Evolutionary conservation across 2,888 invertebrate species (phyloP), one percentile per base, ranked within the genome.

Genomic region (Trachelus tabidus): DNA sequence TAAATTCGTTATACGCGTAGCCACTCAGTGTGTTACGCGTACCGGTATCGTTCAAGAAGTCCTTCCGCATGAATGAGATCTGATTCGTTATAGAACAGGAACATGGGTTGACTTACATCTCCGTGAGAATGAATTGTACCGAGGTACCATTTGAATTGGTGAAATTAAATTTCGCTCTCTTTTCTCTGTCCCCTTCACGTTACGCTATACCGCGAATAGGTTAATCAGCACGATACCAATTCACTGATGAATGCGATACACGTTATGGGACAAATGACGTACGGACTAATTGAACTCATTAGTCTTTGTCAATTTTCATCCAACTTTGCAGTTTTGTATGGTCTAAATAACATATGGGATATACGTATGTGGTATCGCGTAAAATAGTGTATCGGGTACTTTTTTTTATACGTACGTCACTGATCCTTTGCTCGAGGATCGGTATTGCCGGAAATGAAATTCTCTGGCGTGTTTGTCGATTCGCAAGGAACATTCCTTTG

Each of bases 1-100:
- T 76, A 77, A 77, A 76, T 76, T 77, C 76, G 75, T 68, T 77
- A 75, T 56, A 23, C 56, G 56, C 56, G 23, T 23, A 23, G 56
- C 56, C 56, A 23, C 23, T 23, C 23, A 56, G 56, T 56, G 23
- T 23, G 56, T 56, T 56, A 56, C 56, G 56, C 56, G 56, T 23
- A 56, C 56, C 56, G 56, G 56, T 56, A 23, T 23, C 56, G 23
- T 56, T 56, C 56, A 23, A 56, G 56, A 56, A 6, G 56, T 9
- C 23, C 23, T 56, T 56, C 56, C 56, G 56, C 56, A 56, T 56
- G 56, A 56, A 56, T 56, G 56, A 56, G 56, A 23, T 56, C 56
- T 23, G 23, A 56, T 56, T 56, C 56, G 56, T 15, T 56, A 23
- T 56, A 56, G 56, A 56, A 56, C 15, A 56, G 9, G 9, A 56